Evolutionary conservation across 1,140 invertebrate species (phyloP), one percentile per base, ranked within the genome.

Genomic region (Pseudobourletiella spinata): DNA sequence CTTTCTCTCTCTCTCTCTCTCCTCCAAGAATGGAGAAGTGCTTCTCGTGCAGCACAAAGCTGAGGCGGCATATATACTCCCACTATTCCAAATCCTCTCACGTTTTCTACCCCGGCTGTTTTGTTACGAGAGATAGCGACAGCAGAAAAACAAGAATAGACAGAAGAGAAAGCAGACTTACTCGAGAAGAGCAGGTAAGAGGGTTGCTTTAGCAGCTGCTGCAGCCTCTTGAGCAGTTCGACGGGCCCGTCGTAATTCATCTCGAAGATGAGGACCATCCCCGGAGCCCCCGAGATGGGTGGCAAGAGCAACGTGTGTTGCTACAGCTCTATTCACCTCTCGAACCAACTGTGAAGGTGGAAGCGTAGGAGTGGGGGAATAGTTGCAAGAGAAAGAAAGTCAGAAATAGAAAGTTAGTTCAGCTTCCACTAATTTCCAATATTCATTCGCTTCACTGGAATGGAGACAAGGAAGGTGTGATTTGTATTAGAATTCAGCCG

Each of bases 271-370:
- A 44, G 73, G 72, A 46, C 72, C 72, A 59, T 74, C 73, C 14
- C 73, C 69, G 32, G 71, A 71, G 16, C 72, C 71, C n/a, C 73
- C 73, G 16, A 74, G 65, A 29, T 68, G 66, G 16, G 72, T 65
- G 3, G 72, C 73, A 28, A 74, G 63, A 50, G 68, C 63, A 57
- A 68, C 72, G 65, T 74, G 72, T 39, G 67, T 64, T n/a, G 73
- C 72, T 35, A 74, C 68, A 46, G 73, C 73, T 39, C 71, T 65
- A 62, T 73, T 74, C 55, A 74, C 63, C 24, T 73, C 73, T 48
- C 68, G 65, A 44, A 74, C 65, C 57, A 74, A 68, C 73, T 74
- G 63, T 15, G n/a, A 26, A 51, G n/a, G n/a, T 11, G 43, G 43
- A 46, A 18, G n/a, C 6, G 43, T 6, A n/a, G 43, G n/a, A 46